Percentiles rank a stretch among this genome's conserved stretches.
phyloP scores from a whole-genome alignment of 2,113 vertebrate species.

The Paraplagusia blochii region DNA sequence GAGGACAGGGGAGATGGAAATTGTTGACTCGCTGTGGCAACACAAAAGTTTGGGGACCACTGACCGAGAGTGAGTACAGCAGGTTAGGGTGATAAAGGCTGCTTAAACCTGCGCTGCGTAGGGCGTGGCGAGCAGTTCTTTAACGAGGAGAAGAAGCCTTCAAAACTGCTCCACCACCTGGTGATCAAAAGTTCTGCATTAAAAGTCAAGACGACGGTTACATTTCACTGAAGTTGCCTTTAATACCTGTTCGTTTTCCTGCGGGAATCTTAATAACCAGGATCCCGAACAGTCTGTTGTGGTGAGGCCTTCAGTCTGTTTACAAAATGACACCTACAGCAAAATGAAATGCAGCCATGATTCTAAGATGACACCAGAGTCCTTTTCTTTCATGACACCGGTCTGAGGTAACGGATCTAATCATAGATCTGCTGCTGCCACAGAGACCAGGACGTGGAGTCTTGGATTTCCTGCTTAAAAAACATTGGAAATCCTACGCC shows the following conservation, averaged over 20 bases:
- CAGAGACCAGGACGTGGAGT: slow-evolving; percentile 18
- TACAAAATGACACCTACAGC: slow-evolving; percentile 33
- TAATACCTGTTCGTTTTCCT: slow-evolving; percentile 19
- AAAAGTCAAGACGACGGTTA: too few species aligned
- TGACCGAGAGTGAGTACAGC: too few species aligned
- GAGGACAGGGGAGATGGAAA: too few species aligned
- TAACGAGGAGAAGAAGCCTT: too few species aligned
- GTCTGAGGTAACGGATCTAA: slow-evolving; percentile 44
- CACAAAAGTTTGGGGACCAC: too few species aligned
- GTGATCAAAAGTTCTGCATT: too few species aligned
- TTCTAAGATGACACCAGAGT: slow-evolving; percentile 26
- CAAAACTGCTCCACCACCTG: too few species aligned
- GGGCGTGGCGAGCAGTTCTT: too few species aligned
- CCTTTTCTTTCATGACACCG: slow-evolving; percentile 27
- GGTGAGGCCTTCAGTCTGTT: slow-evolving; percentile 16
- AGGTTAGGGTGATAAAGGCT: too few species aligned
- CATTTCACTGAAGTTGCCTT: slow-evolving; percentile 34
- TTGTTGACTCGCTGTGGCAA: too few species aligned
- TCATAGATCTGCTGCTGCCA: slow-evolving; percentile 36
- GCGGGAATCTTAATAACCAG: slow-evolving; percentile 25
- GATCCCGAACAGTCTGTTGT: slow-evolving; percentile 16
- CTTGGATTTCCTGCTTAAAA: slow-evolving; percentile 55
- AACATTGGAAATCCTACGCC: slow-evolving; percentile 53
- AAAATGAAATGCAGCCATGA: slow-evolving; percentile 36
- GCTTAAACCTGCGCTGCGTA: too few species aligned